Evolutionary conservation across 2,797 vertebrate species (phyloP).

Genomic region (Ambastaia sidthimunki): DNA sequence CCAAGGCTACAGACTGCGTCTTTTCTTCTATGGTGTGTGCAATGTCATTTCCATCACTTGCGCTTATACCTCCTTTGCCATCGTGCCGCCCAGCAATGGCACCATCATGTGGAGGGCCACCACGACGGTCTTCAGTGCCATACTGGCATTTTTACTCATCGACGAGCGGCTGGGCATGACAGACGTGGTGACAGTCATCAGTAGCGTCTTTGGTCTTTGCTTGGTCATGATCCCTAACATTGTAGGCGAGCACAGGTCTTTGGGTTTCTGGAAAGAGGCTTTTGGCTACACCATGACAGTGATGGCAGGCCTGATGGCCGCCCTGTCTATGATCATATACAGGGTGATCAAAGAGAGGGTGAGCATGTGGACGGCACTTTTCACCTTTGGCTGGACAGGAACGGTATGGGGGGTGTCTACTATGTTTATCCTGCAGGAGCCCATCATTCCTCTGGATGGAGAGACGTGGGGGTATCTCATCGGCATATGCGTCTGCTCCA

Average conservation of each 20-base stretch:
- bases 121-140: slow-evolving; percentile 90
- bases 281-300: slow-evolving; percentile 95
- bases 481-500: slow-evolving; percentile 88
- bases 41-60: slow-evolving; percentile 96
- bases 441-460: slow-evolving; percentile 86
- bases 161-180: slow-evolving; percentile 88
- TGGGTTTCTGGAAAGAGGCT: slow-evolving; percentile 89
- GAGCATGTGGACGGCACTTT: slow-evolving; percentile 93
- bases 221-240: slow-evolving; percentile 90
- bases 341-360: slow-evolving; percentile 92
- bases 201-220: slow-evolving; percentile 89
- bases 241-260: slow-evolving; percentile 79
- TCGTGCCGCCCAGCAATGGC: slow-evolving; percentile 88
- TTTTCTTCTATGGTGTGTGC: slow-evolving; percentile 90
- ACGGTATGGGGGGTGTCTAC: slow-evolving; percentile 86
- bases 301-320: slow-evolving; percentile 92
- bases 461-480: slow-evolving; percentile 91
- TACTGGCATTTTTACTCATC: slow-evolving; percentile 91
- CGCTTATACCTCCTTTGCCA: slow-evolving; percentile 91
- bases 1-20: slow-evolving; percentile 85
- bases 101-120: slow-evolving; percentile 94
- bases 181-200: slow-evolving; percentile 83
- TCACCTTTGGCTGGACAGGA: slow-evolving; percentile 96
- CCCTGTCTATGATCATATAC: slow-evolving; percentile 94
- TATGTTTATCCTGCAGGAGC: slow-evolving; percentile 91